Base-by-base conservation (phyloP, 2,888 invertebrate genomes). In the Tetropium fuscum region DNA sequence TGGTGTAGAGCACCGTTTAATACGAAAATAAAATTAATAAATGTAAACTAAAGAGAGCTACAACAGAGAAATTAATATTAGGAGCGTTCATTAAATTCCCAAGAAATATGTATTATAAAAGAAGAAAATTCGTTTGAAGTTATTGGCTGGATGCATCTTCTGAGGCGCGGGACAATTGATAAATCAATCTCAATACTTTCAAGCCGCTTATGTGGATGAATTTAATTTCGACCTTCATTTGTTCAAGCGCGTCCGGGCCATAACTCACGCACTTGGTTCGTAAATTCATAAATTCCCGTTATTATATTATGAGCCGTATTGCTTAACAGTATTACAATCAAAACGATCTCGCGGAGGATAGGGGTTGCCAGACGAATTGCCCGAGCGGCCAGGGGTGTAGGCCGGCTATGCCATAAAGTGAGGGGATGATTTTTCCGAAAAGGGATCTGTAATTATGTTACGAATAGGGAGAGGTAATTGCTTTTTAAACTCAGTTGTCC, bases 381-480 rank as follows among this genome's bases (percentile, higher is more conserved):
- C n/a, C 34, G 36, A 25, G 27, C 51, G 38, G 18, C 38, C 38
- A 40, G 51, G 51, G 51, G 51, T 51, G 51, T 38, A 51, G 51
- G 40, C 38, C 18, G 51, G 51, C 40, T 40, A 51, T 51, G 38
- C 51, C 40, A 38, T 51, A 20, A 51, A 51, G 47, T 53, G 54
- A 38, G 43, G 47, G 71, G 70, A 69, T 70, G 75, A 73, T 71
- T 72, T 72, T 73, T 62, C 27, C 58, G 60, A 60, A 69, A 67
- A 70, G 72, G 74, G 74, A 73, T 72, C 74, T 64, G 77, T 79
- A 79, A 80, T 80, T 80, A 78, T 77, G 75, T 79, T 79, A 77
- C 74, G 71, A 71, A 74, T 67, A 68, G 71, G 72, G 75, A 76
- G 74, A 70, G 76, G 77, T 79, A 80, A 80, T 80, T 80, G 79